Base-by-base conservation (phyloP, 2,797 vertebrate genomes). In the Danio aesculapii region DNA sequence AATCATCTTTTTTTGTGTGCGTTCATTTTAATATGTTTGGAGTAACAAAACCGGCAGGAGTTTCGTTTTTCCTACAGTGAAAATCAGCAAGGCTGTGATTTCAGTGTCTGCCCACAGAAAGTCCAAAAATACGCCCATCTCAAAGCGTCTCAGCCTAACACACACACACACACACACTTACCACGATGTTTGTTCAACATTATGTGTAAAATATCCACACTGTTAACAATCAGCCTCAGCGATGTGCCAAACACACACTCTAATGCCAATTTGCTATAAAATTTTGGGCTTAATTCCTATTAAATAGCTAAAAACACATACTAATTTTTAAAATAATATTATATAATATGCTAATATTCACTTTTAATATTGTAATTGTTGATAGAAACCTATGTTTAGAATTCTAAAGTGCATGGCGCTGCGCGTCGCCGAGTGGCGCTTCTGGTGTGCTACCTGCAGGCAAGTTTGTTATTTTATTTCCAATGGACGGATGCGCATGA, bases 121-220 rank as follows among this genome's bases (percentile, higher is more conserved):
- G 55, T 71, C 79, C 70, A 82, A 79, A 83, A 85, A 86, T 79
- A 85, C 52, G 63, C 57, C 43, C 71, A 68, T 43, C 57, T 39
- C 53, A 73, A 81, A 64, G 58, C 10, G 62, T 63, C 72, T 64
- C 52, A 68, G 75, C 68, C 79, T n/a, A n/a, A n/a, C n/a, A n/a
- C 30, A 30, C 30, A 30, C 30, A 30, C 30, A 30, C 30, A 30
- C 30, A 30, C 30, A 30, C 72, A 41, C 72, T 61, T 49, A 47
- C 59, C 21, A 52, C 71, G 61, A 81, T 74, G 63, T 59, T 72
- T 70, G 30, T 69, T 85, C 17, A 46, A 59, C n/a, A 11, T 8
- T 2, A 6, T 19, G 44, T 5, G 9, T 3, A 30, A 30, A 30
- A 75, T 69, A 41, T 49, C 4, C 39, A 59, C 50, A 82, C 66